Percentiles rank a stretch among this genome's conserved stretches.
phyloP scores from a whole-genome alignment of 2,797 vertebrate species.

The Fundulus diaphanus region DNA sequence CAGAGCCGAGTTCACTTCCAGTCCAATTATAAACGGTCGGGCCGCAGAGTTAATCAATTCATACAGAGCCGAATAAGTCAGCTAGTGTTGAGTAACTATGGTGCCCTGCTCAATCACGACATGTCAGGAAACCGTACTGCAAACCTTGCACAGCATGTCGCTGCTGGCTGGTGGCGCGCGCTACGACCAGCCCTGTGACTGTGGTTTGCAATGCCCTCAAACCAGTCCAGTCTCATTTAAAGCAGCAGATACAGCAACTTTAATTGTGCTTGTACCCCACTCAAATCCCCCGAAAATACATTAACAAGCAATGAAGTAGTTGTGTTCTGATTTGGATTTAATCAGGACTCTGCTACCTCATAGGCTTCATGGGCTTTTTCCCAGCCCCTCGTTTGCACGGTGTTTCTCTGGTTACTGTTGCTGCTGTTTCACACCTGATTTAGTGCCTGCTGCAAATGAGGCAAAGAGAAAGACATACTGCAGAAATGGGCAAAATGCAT shows the following conservation, averaged over 20 bases:
- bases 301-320: neutral
- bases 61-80: constrained; percentile 69
- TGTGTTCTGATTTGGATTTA: neutral
- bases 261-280: neutral
- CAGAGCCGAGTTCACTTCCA: constrained; percentile 56
- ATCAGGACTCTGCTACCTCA: neutral
- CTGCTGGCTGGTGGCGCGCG: constrained; percentile 36
- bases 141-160: constrained; percentile 52
- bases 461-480: constrained; percentile 9
- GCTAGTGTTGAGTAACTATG: constrained; percentile 68
- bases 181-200: constrained; percentile 33
- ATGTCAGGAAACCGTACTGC: constrained; percentile 45
- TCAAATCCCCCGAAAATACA: neutral
- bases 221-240: constrained; percentile 28
- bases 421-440: constrained; percentile 1
- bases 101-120: constrained; percentile 55
- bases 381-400: neutral
- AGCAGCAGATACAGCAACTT: constrained; percentile 18
- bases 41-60: constrained; percentile 71
- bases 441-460: constrained; percentile 10
- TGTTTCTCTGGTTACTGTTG: constrained; percentile 9
- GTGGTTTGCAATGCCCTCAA: constrained; percentile 26
- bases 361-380: neutral
- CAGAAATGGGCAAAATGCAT: neutral
- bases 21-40: constrained; percentile 68